These are phyloP conservation scores for Lepidonotus clava DNA, from an alignment of 2,888 invertebrate species.

Conservation along the genomic window DNA sequence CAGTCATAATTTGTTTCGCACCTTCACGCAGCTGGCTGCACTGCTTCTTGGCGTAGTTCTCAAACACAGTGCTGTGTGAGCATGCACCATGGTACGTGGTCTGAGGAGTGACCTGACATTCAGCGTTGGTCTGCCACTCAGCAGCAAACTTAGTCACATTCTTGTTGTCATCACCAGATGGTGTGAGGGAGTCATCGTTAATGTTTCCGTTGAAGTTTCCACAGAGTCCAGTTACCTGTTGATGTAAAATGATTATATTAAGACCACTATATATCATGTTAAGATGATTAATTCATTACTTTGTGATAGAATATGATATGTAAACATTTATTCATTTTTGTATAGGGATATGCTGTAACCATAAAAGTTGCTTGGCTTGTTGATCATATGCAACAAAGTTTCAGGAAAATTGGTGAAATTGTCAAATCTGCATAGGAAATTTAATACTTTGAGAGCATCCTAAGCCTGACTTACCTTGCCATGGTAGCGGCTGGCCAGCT, in stretches of 20 bases:
- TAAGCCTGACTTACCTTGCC: constrained; percentile 57
- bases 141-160: constrained; percentile 59
- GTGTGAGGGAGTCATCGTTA: constrained; percentile 60
- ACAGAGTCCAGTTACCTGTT: constrained; percentile 57
- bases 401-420: no score
- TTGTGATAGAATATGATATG: no score
- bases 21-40: constrained; percentile 56
- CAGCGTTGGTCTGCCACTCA: constrained; percentile 62
- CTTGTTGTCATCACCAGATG: constrained; percentile 61
- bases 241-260: not conserved
- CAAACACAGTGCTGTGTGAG: constrained; percentile 57
- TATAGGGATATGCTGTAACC: no score
- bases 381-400: no score
- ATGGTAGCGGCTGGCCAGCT: constrained; percentile 58
- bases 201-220: constrained; percentile 63
- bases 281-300: not conserved
- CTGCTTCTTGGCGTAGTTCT: constrained; percentile 20
- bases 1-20: no score
- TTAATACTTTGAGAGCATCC: no score
- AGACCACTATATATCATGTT: not conserved
- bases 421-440: no score
- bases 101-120: constrained; percentile 41
- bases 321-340: no score
- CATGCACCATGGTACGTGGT: constrained; percentile 58
- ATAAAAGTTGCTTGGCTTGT: no score